phyloP scores from a whole-genome alignment of 1,140 invertebrate species.

The Aporrectodea caliginosa region DNA sequence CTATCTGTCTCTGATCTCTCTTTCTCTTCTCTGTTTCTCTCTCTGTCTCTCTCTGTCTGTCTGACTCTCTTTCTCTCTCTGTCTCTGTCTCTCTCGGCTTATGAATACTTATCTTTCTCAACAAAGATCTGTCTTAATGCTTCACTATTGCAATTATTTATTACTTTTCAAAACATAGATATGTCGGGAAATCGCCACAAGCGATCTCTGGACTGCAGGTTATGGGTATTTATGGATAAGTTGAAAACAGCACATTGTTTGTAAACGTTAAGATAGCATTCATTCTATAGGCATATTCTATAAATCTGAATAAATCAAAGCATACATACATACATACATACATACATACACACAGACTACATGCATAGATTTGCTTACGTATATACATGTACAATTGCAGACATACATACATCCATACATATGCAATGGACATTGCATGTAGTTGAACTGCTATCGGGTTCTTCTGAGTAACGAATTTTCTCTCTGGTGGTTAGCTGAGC shows the following conservation, averaged over 20 bases:
- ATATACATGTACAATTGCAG: not conserved
- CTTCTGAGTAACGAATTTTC: not conserved
- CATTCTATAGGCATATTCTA: not conserved
- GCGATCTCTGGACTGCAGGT: not conserved
- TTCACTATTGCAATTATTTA: no score
- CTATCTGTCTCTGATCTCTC: no score
- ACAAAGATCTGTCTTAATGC: no score
- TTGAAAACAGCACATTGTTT: no score
- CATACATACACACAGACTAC: not conserved
- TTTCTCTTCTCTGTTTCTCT: no score
- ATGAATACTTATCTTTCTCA: no score
- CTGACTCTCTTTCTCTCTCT: no score
- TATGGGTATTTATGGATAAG: not conserved
- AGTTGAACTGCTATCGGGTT: not conserved
- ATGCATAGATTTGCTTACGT: no score
- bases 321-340: constrained; percentile 3
- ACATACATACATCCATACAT: not conserved
- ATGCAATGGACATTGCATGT: not conserved
- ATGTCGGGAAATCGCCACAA: not conserved
- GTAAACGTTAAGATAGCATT: no score
- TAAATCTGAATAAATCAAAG: not conserved
- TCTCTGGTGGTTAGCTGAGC: not conserved
- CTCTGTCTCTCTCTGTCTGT: no score
- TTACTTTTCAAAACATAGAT: no score
- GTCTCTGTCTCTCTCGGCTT: no score